Evolutionary conservation across 37 sponge, comb jelly and placozoan genomes (phyloP), one percentile per base, ranked within the genome.

Genomic region (Cliona cf. orientalis): DNA sequence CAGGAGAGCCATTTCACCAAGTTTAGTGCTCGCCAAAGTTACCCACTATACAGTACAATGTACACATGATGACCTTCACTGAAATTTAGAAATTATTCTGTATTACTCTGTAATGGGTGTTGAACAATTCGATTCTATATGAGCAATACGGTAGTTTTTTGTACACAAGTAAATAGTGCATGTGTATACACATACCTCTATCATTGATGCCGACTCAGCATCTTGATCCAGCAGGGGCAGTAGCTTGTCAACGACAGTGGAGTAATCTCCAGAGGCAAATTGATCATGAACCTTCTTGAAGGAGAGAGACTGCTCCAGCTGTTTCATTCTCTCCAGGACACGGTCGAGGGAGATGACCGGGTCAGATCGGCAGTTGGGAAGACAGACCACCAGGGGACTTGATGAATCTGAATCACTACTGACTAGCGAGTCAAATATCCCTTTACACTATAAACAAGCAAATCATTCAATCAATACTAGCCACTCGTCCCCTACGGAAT

Each of bases 291-390:
- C 40, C 63, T 85, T 38, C 36, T 72, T 61, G 5, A 72, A 58
- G 0, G 87, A 80, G 46, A 80, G 19, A 21, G 75, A 80, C 58
- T 74, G 74, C 28, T 87, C 81, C 75, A 87, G 35, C 28, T 42
- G 45, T 58, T 56, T 74, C 19, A 80, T 57, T 70, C 57, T 63
- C 59, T 66, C 66, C 44, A 32, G 28, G 42, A 64, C 76, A 75
- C 40, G 60, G 59, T 75, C 60, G 41, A 80, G 23, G 0, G 87
- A 86, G 37, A 86, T 86, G 62, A 79, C 21, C 2, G 40, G 58
- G 14, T 64, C 87, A 29, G 72, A 34, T 9, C 41, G 17, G 65
- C 45, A 46, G 56, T 86, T 86, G 55, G 64, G 62, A 1, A 86
- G 80, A 66, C 57, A 79, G 22, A 86, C 66, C 12, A 41, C 49